Percentiles rank a stretch among this genome's conserved stretches.
Evolutionary conservation across 2,888 invertebrate species (phyloP).

Genomic region (Cryptus viduatorius): DNA sequence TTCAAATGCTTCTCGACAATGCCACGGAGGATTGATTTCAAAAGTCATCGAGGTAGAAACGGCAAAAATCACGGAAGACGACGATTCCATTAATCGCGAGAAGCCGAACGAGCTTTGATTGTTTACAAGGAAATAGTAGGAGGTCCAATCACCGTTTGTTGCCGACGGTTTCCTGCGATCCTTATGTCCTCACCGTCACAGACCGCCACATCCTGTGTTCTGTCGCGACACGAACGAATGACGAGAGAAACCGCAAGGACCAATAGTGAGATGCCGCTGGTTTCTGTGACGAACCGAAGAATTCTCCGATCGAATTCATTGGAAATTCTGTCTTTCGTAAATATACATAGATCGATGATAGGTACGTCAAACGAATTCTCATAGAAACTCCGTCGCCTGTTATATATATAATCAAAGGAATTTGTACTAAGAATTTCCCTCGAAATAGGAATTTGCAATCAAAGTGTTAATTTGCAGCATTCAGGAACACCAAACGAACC

Average conservation of each 20-base stretch:
- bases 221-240: constrained; percentile 56
- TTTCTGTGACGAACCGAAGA: constrained; percentile 18
- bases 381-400: background rate
- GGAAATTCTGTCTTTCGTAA: constrained; percentile 40
- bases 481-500: background rate
- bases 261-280: background rate
- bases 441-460: background rate
- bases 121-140: constrained; percentile 72
- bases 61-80: constrained; percentile 33
- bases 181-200: constrained; percentile 46
- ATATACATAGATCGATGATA: background rate
- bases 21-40: background rate
- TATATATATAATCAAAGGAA: background rate
- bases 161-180: constrained; percentile 52
- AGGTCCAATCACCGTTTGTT: constrained; percentile 64
- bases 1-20: background rate
- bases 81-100: constrained; percentile 58
- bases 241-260: constrained; percentile 42
- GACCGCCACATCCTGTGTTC: constrained; percentile 59
- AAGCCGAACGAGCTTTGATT: constrained; percentile 66
- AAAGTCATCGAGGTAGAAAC: background rate
- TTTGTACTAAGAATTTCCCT: background rate
- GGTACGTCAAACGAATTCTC: background rate
- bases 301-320: constrained; percentile 44
- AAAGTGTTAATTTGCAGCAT: background rate